These are phyloP conservation scores for Kuschelorhynchus macadamiae DNA, from an alignment of 2,888 invertebrate genomes.

Conservation along the genomic window DNA sequence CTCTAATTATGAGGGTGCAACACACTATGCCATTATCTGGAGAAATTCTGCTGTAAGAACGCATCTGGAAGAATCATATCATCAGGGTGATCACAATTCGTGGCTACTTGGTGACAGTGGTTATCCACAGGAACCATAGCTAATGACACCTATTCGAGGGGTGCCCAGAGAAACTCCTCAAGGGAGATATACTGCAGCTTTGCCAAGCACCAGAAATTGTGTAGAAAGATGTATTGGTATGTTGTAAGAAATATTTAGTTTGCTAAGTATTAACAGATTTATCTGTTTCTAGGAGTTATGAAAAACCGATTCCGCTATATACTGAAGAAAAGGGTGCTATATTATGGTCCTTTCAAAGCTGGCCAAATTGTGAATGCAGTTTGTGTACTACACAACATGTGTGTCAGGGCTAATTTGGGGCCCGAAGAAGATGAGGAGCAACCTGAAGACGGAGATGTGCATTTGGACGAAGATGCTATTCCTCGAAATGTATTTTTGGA, in stretches of 20 bases:
- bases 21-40: conserved; percentile 24
- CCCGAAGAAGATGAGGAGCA: no score
- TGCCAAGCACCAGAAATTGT: conserved; percentile 24
- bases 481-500: no score
- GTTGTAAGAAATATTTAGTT: no score
- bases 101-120: conserved; percentile 44
- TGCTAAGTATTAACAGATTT: no score
- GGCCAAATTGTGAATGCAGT: conserved; percentile 22
- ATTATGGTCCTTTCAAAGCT: conserved; percentile 26
- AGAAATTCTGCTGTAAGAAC: background rate
- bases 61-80: background rate
- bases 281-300: no score
- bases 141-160: conserved; percentile 33
- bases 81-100: background rate
- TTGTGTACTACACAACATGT: conserved; percentile 6
- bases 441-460: no score
- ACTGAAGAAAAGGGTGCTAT: conserved; percentile 29
- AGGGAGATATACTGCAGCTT: conserved; percentile 7
- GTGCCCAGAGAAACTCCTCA: conserved; percentile 22
- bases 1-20: conserved; percentile 19
- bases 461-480: no score
- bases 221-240: conserved; percentile 39
- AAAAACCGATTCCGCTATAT: conserved; percentile 40
- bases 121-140: conserved; percentile 26
- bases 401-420: no score